These are phyloP conservation scores for Ceriagrion tenellum DNA, from an alignment of 2,888 invertebrate genomes.

Conservation along the genomic window DNA sequence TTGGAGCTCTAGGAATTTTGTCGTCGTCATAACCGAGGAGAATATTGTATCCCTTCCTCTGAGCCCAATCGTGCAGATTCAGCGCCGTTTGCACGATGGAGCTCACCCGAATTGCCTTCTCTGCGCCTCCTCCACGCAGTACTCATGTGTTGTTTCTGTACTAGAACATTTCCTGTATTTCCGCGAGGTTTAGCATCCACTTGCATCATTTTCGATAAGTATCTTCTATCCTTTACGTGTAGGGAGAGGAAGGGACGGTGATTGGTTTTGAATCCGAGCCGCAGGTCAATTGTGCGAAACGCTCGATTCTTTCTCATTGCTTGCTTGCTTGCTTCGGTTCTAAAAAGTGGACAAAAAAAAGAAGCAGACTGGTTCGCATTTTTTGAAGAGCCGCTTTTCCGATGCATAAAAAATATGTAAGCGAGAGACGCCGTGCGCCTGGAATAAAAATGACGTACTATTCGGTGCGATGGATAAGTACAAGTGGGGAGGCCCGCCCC, in stretches of 20 bases:
- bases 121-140: too few relatives aligned
- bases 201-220: too few relatives aligned
- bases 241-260: background rate
- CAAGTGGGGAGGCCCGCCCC: background rate
- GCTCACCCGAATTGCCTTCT: too few relatives aligned
- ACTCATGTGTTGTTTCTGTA: too few relatives aligned
- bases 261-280: background rate
- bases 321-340: background rate
- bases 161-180: too few relatives aligned
- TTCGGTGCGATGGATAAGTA: conserved; percentile 19
- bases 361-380: background rate
- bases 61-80: too few relatives aligned
- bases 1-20: too few relatives aligned
- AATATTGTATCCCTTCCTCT: too few relatives aligned
- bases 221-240: too few relatives aligned
- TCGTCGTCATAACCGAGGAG: too few relatives aligned
- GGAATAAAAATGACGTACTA: conserved; percentile 32
- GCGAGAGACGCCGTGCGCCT: background rate
- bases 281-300: background rate
- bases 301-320: background rate
- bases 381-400: background rate
- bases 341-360: background rate
- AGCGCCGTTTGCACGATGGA: too few relatives aligned
- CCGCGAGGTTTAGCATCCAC: too few relatives aligned
- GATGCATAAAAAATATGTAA: background rate